These are phyloP conservation scores for Cinclus mexicanus DNA, from an alignment of 2,113 vertebrate genomes.

Conservation along the genomic window DNA sequence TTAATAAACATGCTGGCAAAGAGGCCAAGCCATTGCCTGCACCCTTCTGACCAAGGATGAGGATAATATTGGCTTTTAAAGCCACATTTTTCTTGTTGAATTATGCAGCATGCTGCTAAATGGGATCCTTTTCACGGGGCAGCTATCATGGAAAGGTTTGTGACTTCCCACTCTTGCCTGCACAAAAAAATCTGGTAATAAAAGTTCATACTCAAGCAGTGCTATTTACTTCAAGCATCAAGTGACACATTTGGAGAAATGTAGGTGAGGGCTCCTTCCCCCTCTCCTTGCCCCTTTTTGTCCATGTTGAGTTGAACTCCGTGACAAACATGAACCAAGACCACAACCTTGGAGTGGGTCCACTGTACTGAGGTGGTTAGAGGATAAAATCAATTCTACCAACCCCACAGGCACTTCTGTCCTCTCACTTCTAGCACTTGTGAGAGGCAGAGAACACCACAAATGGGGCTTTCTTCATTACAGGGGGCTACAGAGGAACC, in stretches of 20 bases:
- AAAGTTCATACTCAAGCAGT: not conserved
- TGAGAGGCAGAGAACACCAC: not conserved
- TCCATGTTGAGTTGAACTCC: not conserved
- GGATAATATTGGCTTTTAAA: slow-evolving; percentile 29
- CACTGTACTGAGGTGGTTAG: accelerated
- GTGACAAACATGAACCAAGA: not conserved
- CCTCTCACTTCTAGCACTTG: accelerated
- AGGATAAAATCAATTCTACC: not conserved
- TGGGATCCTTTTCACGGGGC: not conserved
- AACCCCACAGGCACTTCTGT: too few species aligned
- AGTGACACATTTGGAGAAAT: not conserved
- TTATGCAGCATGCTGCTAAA: not conserved
- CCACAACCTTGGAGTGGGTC: not conserved
- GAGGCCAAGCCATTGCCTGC: slow-evolving; percentile 46
- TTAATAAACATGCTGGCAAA: slow-evolving; percentile 48
- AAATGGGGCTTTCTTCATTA: not conserved
- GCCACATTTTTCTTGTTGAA: not conserved
- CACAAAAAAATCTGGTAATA: not conserved
- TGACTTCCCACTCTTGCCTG: not conserved
- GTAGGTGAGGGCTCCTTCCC: not conserved
- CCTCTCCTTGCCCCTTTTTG: not conserved
- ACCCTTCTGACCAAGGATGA: slow-evolving; percentile 33
- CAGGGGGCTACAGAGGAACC: not conserved
- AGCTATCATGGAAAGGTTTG: not conserved
- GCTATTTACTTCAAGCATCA: not conserved